Percentiles rank a stretch among this genome's conserved stretches.
Evolutionary conservation across 2,888 invertebrate genomes (phyloP).

Genomic region (Plutella xylostella): DNA sequence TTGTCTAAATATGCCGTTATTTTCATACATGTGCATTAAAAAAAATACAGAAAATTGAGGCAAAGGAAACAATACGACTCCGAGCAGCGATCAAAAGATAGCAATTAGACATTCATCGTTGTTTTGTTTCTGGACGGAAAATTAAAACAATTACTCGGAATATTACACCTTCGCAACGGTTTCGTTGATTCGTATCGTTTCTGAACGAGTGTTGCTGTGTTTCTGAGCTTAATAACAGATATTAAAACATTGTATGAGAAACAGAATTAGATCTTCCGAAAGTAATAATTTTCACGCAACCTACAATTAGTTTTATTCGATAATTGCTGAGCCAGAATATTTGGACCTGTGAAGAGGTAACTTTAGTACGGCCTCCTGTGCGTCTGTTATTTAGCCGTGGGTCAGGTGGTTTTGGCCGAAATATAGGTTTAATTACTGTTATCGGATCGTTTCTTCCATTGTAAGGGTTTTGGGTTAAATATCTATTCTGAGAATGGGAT

Average conservation of each 20-base stretch:
- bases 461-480: conserved; percentile 7
- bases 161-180: conserved; percentile 3
- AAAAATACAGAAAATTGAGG: background rate
- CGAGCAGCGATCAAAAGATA: conserved; percentile 39
- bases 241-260: conserved; percentile 8
- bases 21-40: background rate
- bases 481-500: too few species aligned
- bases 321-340: conserved; percentile 32
- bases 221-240: conserved; percentile 4
- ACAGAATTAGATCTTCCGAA: conserved; percentile 6
- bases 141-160: conserved; percentile 5
- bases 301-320: conserved; percentile 51
- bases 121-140: conserved; percentile 24
- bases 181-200: background rate
- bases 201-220: background rate
- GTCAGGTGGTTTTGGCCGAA: background rate
- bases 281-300: conserved; percentile 31
- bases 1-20: conserved; percentile 53
- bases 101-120: conserved; percentile 53
- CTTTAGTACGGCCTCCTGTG: background rate
- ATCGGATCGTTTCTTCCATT: conserved; percentile 11
- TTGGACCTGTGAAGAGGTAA: too few species aligned
- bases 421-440: conserved; percentile 3
- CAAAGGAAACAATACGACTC: conserved; percentile 23
- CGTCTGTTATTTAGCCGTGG: background rate